Evolutionary conservation across 2,113 vertebrate species (phyloP), one percentile per base, ranked within the genome.

Genomic region (Strix aluco): DNA sequence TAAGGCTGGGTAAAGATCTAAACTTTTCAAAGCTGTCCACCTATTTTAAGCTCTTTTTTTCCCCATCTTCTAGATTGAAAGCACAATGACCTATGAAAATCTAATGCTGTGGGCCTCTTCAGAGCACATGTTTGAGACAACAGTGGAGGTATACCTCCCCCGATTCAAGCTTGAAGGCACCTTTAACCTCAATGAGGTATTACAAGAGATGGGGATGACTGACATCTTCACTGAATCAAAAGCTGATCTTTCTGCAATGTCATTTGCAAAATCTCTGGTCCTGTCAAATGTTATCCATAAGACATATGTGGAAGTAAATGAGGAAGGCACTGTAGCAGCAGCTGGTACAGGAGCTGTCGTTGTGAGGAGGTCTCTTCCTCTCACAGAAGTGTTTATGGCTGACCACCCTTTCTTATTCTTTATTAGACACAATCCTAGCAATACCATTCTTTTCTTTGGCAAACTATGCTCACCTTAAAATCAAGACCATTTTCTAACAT

Each of bases 201-300:
- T 98, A 13, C 69, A 98, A 40, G 80, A 82, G 46, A 96, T 98
- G 98, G 98, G 98, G 13, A 91, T 98, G 92, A 96, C 51, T 0
- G 98, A 98, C 49, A 66, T 98, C 84, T 98, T 98, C 75, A 85
- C n/a, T 84, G 73, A 93, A 81, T 90, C 58, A 3, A 97, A 97
- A 96, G 98, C 82, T 66, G 97, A 98, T 80, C 98, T 98, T 20
- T 97, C 97, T 42, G 98, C 98, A 47, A 98, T 98, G 96, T 98
- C 98, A 0, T 78, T 74, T 88, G 72, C 70, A 34, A 86, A 87
- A 29, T 80, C 66, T 9, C 70, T 98, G 40, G 93, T 92, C 58
- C 73, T 98, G 67, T 98, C 98, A 42, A 94, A 94, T 3, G 85
- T 98, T 15, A 65, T 98, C 63, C 98, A 98, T 70, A 98, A 98